Conservation (phyloP, 2,888 invertebrate species). For the Xanthia icteritia region DNA sequence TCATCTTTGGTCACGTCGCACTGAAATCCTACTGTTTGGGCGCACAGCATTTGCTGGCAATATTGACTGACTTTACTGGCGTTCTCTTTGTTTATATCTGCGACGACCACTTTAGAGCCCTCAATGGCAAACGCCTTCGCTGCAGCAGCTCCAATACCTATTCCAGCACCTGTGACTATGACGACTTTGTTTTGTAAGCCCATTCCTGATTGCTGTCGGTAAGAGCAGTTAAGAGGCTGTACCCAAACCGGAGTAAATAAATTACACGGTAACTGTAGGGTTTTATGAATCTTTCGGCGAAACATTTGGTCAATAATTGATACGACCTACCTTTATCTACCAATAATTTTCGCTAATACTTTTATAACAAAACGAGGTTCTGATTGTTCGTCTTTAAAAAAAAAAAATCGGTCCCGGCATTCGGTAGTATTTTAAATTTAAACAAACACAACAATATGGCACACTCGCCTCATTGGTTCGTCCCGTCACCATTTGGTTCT, state of each 20-base stretch:
- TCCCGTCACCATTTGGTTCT: not conserved
- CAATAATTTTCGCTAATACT: not conserved
- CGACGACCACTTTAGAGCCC: conserved; percentile 70
- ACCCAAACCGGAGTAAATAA: not conserved
- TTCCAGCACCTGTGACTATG: conserved; percentile 72
- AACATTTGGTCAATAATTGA: not conserved
- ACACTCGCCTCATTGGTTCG: not conserved
- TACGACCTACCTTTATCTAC: not conserved
- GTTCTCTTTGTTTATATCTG: conserved; percentile 69
- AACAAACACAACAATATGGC: not conserved
- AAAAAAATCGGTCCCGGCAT: not conserved
- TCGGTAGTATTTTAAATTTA: not conserved
- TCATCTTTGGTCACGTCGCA: conserved; percentile 73
- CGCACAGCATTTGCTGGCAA: conserved; percentile 56
- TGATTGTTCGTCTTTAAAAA: not conserved
- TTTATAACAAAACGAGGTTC: not conserved
- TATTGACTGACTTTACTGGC: conserved; percentile 61
- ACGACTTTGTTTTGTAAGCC: conserved; percentile 70
- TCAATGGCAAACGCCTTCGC: conserved; percentile 69
- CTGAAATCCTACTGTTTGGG: conserved; percentile 64
- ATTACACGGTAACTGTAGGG: not conserved
- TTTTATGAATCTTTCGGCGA: not conserved
- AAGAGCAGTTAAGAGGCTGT: not conserved
- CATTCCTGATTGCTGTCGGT: conserved; percentile 29
- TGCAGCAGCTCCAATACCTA: conserved; percentile 73